Percentiles rank a stretch among this genome's conserved stretches.
phyloP scores from a whole-genome alignment of 2,797 vertebrate genomes.

The Gallinago solitaria region DNA sequence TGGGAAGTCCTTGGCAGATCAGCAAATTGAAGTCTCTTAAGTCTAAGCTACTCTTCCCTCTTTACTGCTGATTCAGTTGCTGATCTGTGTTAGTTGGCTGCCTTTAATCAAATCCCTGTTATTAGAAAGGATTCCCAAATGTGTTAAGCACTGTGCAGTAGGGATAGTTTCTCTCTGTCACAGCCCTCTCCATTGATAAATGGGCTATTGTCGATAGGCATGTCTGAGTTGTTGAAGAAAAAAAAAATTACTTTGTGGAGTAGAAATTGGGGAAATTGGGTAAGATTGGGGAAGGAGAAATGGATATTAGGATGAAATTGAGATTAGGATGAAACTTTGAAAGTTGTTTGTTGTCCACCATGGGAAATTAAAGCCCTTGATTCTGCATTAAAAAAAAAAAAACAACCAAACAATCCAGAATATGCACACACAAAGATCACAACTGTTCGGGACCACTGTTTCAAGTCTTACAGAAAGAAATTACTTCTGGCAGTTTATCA shows the following conservation, averaged over 20 bases:
- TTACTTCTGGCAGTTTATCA: slow-evolving; percentile 5
- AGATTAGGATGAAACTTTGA: slow-evolving; percentile 39
- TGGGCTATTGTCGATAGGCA: not conserved
- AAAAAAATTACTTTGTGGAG: not conserved
- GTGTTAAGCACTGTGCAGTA: not conserved
- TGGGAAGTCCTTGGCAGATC: not conserved
- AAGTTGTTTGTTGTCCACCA: not conserved
- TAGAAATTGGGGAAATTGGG: slow-evolving; percentile 3
- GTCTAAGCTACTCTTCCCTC: slow-evolving; percentile 1
- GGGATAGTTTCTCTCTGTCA: slow-evolving; percentile 11
- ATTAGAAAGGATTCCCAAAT: slow-evolving; percentile 42
- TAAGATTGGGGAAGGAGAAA: slow-evolving; percentile 17
- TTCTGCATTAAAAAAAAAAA: not conserved
- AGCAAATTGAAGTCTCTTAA: slow-evolving; percentile 11
- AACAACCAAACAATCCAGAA: not conserved
- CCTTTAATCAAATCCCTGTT: slow-evolving; percentile 52
- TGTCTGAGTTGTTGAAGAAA: not conserved
- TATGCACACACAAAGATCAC: not conserved
- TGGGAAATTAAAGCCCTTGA: slow-evolving; percentile 23
- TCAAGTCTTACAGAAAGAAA: slow-evolving; percentile 30
- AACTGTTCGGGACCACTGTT: slow-evolving; percentile 34
- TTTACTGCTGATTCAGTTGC: slow-evolving; percentile 40
- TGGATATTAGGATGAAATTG: not conserved
- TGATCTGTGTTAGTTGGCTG: slow-evolving; percentile 22
- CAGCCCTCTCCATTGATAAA: not conserved